phyloP scores from a whole-genome alignment of 2,797 vertebrate species.

The Gobionotothen gibberifrons region DNA sequence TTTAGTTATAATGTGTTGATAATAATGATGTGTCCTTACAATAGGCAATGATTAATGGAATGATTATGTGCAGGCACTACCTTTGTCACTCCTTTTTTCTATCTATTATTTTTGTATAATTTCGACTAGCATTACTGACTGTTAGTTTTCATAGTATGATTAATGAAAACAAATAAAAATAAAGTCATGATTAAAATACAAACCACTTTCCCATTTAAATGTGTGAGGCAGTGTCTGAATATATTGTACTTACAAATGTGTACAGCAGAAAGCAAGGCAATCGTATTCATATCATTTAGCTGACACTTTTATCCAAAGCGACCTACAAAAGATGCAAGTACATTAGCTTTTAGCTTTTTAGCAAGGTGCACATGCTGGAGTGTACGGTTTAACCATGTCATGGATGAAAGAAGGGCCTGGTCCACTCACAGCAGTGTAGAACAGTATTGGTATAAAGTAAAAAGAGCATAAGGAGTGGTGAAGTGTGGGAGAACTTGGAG shows the following conservation, averaged over 20 bases:
- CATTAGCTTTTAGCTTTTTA: too few relatives aligned
- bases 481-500: too few relatives aligned
- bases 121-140: slow-evolving; percentile 10
- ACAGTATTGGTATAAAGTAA: too few relatives aligned
- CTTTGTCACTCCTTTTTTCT: slow-evolving; percentile 28
- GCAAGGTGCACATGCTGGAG: too few relatives aligned
- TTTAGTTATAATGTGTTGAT: slow-evolving; percentile 13
- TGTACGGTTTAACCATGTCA: too few relatives aligned
- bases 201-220: slow-evolving; percentile 6
- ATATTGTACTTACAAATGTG: neutral
- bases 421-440: too few relatives aligned
- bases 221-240: neutral
- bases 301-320: too few relatives aligned
- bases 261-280: neutral
- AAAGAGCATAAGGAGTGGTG: too few relatives aligned
- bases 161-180: slow-evolving; percentile 24
- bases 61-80: neutral
- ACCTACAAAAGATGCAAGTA: too few relatives aligned
- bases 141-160: slow-evolving; percentile 32
- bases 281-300: too few relatives aligned
- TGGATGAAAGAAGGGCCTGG: too few relatives aligned
- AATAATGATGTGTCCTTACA: slow-evolving; percentile 12
- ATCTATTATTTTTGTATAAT: slow-evolving; percentile 41
- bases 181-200: slow-evolving; percentile 14
- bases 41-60: neutral